Evolutionary conservation across 2,113 vertebrate species (phyloP), one percentile per base, ranked within the genome.

Genomic region (Antechinus flavipes): DNA sequence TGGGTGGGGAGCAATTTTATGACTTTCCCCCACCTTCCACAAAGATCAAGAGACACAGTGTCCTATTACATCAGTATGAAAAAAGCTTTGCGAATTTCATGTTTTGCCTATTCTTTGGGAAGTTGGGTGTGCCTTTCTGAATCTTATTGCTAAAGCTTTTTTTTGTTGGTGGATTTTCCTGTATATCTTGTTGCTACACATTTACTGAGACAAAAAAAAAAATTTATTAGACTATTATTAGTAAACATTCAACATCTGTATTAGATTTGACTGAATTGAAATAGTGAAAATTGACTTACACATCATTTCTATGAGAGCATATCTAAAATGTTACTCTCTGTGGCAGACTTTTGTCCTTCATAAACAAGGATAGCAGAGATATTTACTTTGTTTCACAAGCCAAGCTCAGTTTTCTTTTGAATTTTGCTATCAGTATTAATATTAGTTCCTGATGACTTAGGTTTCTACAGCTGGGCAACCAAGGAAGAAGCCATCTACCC

Each of bases 401-500:
- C 58, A 91, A 54, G 61, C 5, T 19, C 54, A 54, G 30, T 54
- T 50, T 52, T 96, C 11, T 92, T 95, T 16, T 42, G 14, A 91
- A 24, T 84, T 56, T 47, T 10, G 35, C 1, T 61, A 25, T 35
- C 35, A 35, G 2, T 49, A 52, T 54, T 95, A 0, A 89, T 91
- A 11, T 55, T 9, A 55, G 9, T 90, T n/a, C 0, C 95, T 97
- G 26, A n/a, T 94, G 96, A 96, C 97, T 42, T 97, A 99, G 99
- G 99, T 99, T 96, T 99, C 99, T 30, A 99, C 99, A 46, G 99
- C 99, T 92, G 99, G 99, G 52, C 99, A 99, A 14, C 99, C 99
- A 54, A 99, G 99, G 97, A 99, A 99, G 98, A 99, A 99, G 97
- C 99, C 99, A 0, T 99, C 99, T 96, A 99, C 99, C 49, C 98